Percentiles rank a stretch among this genome's conserved stretches.
phyloP scores from a whole-genome alignment of 2,888 invertebrate species.

The Galerucella calmariensis region DNA sequence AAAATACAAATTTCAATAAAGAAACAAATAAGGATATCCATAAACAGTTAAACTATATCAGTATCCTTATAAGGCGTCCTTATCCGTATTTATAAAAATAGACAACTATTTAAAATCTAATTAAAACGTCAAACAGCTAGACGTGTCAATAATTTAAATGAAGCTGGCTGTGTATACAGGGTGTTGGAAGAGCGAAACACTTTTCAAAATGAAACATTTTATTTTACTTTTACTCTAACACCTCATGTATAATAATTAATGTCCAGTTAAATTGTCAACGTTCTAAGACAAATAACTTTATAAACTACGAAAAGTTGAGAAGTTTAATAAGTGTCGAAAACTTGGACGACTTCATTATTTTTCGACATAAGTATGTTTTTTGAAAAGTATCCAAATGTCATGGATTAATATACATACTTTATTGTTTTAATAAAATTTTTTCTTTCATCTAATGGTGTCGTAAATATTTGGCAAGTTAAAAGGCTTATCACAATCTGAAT shows the following conservation, averaged over 20 bases:
- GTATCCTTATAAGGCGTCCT: not conserved
- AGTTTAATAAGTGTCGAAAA: slow-evolving; percentile 28
- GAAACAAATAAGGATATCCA: slow-evolving; percentile 8
- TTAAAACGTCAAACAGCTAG: slow-evolving; percentile 2
- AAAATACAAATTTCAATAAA: slow-evolving; percentile 12
- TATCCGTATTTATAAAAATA: slow-evolving; percentile 10
- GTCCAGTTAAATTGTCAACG: slow-evolving; percentile 59
- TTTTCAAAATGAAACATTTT: not conserved
- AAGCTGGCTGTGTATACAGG: slow-evolving; percentile 3
- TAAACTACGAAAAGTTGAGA: slow-evolving; percentile 22
- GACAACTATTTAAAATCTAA: slow-evolving; percentile 6
- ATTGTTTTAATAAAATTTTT: not conserved
- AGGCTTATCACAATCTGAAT: not conserved
- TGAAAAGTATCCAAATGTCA: slow-evolving; percentile 12
- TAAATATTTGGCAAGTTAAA: not conserved
- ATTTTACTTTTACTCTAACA: not conserved
- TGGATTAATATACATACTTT: not conserved
- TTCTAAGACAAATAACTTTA: slow-evolving; percentile 50
- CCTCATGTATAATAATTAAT: slow-evolving; percentile 54
- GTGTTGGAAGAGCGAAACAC: not conserved
- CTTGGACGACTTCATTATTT: slow-evolving; percentile 1
- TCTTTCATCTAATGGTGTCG: not conserved
- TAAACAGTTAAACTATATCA: slow-evolving; percentile 13
- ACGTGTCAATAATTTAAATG: slow-evolving; percentile 5
- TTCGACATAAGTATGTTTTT: not conserved